Base-by-base conservation (phyloP, 2,113 vertebrate genomes). In the Burhinus bistriatus region DNA sequence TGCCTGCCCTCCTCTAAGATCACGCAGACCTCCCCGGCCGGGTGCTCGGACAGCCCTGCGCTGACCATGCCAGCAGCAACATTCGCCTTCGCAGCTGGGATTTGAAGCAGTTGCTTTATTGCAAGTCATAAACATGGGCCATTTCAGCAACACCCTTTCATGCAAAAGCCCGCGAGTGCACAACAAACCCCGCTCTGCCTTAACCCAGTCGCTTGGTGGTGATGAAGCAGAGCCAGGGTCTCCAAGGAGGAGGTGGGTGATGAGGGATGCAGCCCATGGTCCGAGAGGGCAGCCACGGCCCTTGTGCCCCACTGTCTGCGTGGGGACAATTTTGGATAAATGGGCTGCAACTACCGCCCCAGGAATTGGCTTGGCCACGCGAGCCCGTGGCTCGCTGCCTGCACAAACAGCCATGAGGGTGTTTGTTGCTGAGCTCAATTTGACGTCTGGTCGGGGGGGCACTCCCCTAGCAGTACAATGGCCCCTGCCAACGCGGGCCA, bases 61-160 rank as follows among this genome's bases (percentile, higher is more conserved):
- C 87, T 64, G 57, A 14, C 80, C 3, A 5, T 82, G 95, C 88
- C 95, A 95, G 96, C 89, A 95, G 90, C 92, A 94, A 71, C 89
- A 75, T 71, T 92, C 36, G 26, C 73, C 55, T 78, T 72, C 1
- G 6, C 89, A 80, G 78, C 89, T 94, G 95, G 81, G 95, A 90
- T 85, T 69, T 65, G 87, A 40, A 85, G 92, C 84, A 29, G 66
- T 94, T 36, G 58, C 58, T 96, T 95, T 93, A 95, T 88, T 76
- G 82, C 70, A 5, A 83, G 91, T 58, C 57, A 89, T 97, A 95
- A 96, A 94, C 62, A 9, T 0, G 66, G 70, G 54, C 25, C 3
- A 0, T 85, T 91, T 81, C 91, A 94, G 38, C 62, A 83, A 85
- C 89, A 87, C 89, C 62, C 89, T 86, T 64, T 77, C 83, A 34